phyloP scores from a whole-genome alignment of 2,888 invertebrate species.

The Nomada ruficornis region DNA sequence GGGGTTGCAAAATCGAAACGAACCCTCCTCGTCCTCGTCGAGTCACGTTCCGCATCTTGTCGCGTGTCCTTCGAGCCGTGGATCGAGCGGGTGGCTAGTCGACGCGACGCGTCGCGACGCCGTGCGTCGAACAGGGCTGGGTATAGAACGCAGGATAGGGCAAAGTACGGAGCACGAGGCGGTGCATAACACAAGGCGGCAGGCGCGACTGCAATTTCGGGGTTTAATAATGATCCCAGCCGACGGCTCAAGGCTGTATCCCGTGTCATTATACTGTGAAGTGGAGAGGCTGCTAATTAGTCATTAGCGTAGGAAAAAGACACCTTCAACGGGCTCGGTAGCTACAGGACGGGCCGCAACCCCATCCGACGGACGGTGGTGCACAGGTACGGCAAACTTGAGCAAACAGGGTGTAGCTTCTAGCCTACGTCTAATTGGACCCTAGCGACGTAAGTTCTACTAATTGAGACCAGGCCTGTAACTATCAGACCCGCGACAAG shows the following conservation, averaged over 20 bases:
- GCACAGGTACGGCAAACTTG: slow-evolving; percentile 79
- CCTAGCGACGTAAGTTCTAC: slow-evolving; percentile 84
- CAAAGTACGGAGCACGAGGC: slow-evolving; percentile 49
- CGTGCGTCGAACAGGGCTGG: slow-evolving; percentile 9
- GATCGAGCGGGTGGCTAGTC: slow-evolving; percentile 18
- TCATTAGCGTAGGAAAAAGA: slow-evolving; percentile 84
- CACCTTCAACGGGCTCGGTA: slow-evolving; percentile 76
- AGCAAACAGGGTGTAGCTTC: slow-evolving; percentile 83
- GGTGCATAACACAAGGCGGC: slow-evolving; percentile 55
- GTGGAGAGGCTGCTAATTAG: slow-evolving; percentile 84
- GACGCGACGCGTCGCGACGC: slow-evolving; percentile 1
- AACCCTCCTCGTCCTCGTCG: slow-evolving; percentile 62
- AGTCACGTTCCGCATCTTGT: slow-evolving; percentile 64
- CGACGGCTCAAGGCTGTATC: slow-evolving; percentile 66
- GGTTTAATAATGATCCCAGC: slow-evolving; percentile 78
- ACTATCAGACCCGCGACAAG: slow-evolving; percentile 74
- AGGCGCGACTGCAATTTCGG: slow-evolving; percentile 75
- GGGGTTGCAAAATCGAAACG: slow-evolving; percentile 34
- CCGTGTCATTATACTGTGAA: slow-evolving; percentile 82
- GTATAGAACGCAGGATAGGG: slow-evolving; percentile 42
- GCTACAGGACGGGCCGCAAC: slow-evolving; percentile 69
- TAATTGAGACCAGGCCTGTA: slow-evolving; percentile 84
- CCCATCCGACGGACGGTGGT: slow-evolving; percentile 66
- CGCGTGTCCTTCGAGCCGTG: slow-evolving; percentile 60
- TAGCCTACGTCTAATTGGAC: slow-evolving; percentile 84